Conservation (phyloP, 2,888 invertebrate species). For the Ormyrus labotus region DNA sequence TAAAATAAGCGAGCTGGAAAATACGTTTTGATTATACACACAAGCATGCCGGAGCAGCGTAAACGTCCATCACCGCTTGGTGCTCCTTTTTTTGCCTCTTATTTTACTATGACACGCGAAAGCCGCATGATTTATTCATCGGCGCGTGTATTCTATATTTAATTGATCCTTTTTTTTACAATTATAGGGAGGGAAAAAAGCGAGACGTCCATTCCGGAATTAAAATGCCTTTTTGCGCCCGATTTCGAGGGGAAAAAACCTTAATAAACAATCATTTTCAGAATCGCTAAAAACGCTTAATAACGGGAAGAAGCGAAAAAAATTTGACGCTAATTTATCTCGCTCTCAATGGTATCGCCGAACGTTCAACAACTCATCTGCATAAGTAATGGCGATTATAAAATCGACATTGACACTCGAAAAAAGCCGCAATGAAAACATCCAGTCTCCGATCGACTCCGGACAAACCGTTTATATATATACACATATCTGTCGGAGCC, state of each 20-base stretch:
- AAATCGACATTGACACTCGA: too few relatives aligned
- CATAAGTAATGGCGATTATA: too few relatives aligned
- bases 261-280: slow-evolving; percentile 23
- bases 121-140: slow-evolving; percentile 53
- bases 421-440: too few relatives aligned
- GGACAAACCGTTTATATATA: too few relatives aligned
- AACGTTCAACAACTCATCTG: too few relatives aligned
- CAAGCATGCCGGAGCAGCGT: slow-evolving; percentile 25
- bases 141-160: slow-evolving; percentile 44
- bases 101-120: slow-evolving; percentile 52
- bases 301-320: too few relatives aligned
- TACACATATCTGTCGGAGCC: too few relatives aligned
- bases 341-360: too few relatives aligned
- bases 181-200: slow-evolving; percentile 12
- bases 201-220: slow-evolving; percentile 5
- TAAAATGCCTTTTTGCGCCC: slow-evolving; percentile 15
- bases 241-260: neutral
- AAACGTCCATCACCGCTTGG: slow-evolving; percentile 50
- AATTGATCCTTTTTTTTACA: slow-evolving; percentile 40
- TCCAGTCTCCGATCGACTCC: too few relatives aligned
- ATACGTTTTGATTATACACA: slow-evolving; percentile 26
- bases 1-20: slow-evolving; percentile 18
- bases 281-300: neutral
- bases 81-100: slow-evolving; percentile 43
- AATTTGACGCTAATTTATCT: too few relatives aligned